Evolutionary conservation across 2,797 vertebrate species (phyloP).

Genomic region (Pteronotus mesoamericanus): DNA sequence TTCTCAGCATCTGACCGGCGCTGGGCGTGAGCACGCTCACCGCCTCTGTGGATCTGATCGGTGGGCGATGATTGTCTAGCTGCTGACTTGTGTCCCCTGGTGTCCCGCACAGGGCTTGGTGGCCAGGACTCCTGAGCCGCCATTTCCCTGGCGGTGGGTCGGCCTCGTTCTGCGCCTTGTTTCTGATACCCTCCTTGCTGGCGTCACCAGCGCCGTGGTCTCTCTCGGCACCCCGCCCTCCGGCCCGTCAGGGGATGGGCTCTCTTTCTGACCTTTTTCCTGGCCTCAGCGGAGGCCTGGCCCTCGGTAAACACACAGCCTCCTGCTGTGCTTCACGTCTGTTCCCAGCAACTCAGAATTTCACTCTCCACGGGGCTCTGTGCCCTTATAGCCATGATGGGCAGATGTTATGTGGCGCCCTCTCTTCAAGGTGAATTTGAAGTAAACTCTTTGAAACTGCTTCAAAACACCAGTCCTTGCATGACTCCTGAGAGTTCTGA

Average conservation of each 20-base stretch:
- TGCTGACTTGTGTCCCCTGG: neutral
- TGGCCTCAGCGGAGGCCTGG: neutral
- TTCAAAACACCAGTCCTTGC: neutral
- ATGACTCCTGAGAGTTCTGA: neutral
- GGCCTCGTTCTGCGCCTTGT: neutral
- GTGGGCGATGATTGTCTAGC: neutral
- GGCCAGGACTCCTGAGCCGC: neutral
- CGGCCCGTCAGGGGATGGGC: fast-evolving
- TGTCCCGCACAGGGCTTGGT: fast-evolving
- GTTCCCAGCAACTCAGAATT: neutral
- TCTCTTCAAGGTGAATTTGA: neutral
- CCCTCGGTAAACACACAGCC: neutral
- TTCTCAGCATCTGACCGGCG: neutral
- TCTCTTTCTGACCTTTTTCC: neutral
- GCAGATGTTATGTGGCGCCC: neutral
- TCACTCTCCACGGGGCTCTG: neutral
- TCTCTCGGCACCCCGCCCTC: neutral
- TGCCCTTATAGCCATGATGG: neutral
- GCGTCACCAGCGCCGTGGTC: neutral
- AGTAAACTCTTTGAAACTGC: neutral
- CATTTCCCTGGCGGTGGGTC: fast-evolving
- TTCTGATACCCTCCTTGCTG: neutral
- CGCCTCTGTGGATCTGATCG: neutral
- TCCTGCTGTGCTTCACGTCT: neutral
- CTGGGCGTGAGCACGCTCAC: too few species aligned